Base-by-base conservation (phyloP, 2,888 invertebrate genomes). In the Lithosia quadra region DNA sequence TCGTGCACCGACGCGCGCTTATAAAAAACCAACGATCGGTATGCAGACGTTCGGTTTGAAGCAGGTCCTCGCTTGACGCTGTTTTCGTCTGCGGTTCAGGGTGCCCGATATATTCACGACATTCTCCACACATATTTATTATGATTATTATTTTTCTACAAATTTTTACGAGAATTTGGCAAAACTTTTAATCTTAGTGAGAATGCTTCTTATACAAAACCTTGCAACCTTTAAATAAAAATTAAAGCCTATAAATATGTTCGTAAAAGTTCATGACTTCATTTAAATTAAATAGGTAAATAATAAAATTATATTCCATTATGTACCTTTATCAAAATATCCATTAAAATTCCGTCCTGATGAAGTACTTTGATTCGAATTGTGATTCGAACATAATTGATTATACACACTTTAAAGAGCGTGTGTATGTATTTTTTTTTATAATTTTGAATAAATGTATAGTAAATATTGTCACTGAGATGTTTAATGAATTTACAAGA, bases 1-100 rank as follows among this genome's bases (percentile, higher is more conserved):
- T 79, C 88, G 91, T 91, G 91, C 91, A 92, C 90, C 86, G 87
- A 90, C 88, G 84, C 85, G 86, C 89, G 88, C 88, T 89, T 93
- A 93, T 92, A 95, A 95, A 95, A 95, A 95, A 94, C 93, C 90
- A 90, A 90, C 93, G 94, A 95, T 95, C 93, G 95, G 95, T 95
- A 95, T 95, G 95, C 94, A 94, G 95, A 94, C 95, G 93, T 93
- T 94, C 90, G 92, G 93, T 94, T 92, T 90, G 92, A 92, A 71
- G 93, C 94, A 94, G 94, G 94, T 94, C 94, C 94, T 92, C 91
- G 91, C 91, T 92, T 92, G 93, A 92, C 93, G 94, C 94, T 93
- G 94, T 94, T 94, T 95, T 95, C 94, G 95, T 95, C 94, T 94
- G 92, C 92, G 92, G 92, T 91, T 84, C 91, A 84, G 93, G 89